A percentile compares a stretch with the other conserved stretches of the same genome.
Evolutionary conservation across 2,797 vertebrate species (phyloP).

Genomic region (Liparis tanakae): DNA sequence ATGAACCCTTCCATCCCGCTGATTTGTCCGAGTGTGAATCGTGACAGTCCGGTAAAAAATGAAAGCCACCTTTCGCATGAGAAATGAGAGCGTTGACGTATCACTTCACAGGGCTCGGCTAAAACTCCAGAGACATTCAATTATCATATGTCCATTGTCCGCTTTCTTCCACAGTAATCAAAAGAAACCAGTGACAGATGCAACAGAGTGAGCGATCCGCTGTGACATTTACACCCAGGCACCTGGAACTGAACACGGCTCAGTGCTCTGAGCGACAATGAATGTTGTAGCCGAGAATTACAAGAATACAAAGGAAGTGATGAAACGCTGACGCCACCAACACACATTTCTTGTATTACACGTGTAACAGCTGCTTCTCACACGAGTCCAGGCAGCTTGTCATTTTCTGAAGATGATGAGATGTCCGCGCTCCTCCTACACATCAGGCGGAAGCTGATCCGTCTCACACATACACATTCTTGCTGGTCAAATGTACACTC

Average conservation of each 20-base stretch:
- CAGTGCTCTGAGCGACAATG: conserved; percentile 5
- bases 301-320: neutral
- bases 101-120: neutral
- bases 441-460: neutral
- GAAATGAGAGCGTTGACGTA: conserved; percentile 12
- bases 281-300: neutral
- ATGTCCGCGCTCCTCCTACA: neutral
- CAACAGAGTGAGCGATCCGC: neutral
- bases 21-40: conserved; percentile 20
- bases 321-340: neutral
- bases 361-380: conserved; percentile 18
- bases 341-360: neutral
- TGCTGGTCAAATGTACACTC: neutral
- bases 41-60: conserved; percentile 8
- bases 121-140: conserved; percentile 10
- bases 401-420: conserved; percentile 7
- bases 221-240: neutral
- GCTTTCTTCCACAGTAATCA: conserved; percentile 8
- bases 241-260: neutral
- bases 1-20: conserved; percentile 17
- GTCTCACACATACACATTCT: neutral
- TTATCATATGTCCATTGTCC: conserved; percentile 18
- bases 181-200: conserved; percentile 20
- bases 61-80: conserved; percentile 7
- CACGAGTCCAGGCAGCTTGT: neutral